These are phyloP conservation scores for Malurus alboscapulatus DNA, from an alignment of 2,113 vertebrate species.

Conservation along the genomic window DNA sequence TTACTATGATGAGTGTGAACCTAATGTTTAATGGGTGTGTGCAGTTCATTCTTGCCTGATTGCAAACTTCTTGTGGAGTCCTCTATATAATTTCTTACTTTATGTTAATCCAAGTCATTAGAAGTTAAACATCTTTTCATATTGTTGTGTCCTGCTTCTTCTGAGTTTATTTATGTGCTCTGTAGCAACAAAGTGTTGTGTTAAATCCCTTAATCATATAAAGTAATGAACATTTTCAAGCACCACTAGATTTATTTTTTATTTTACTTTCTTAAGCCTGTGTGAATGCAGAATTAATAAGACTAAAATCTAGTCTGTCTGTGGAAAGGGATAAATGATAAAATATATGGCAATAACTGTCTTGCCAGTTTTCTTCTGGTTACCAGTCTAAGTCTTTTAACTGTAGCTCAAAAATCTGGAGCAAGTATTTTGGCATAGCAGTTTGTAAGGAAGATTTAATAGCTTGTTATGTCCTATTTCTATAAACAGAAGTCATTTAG, in stretches of 20 bases:
- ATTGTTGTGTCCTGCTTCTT: neutral
- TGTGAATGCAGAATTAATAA: neutral
- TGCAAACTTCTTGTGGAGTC: neutral
- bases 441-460: conserved; percentile 77
- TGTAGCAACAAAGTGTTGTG: neutral
- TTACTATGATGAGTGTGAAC: neutral
- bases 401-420: conserved; percentile 51
- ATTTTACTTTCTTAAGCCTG: neutral
- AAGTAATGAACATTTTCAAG: neutral
- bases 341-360: neutral
- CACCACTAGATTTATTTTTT: neutral
- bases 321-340: neutral
- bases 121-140: neutral
- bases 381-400: conserved; percentile 4
- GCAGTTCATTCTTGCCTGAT: neutral
- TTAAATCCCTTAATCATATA: neutral
- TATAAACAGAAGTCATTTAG: conserved; percentile 77
- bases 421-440: conserved; percentile 68
- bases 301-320: neutral
- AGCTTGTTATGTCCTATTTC: conserved; percentile 77
- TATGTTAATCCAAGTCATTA: neutral
- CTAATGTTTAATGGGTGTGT: neutral
- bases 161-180: neutral
- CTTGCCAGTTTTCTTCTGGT: conserved; percentile 11
- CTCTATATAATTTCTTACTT: neutral